Evolutionary conservation across 2,888 invertebrate species (phyloP).

Genomic region (Phyllotreta striolata): DNA sequence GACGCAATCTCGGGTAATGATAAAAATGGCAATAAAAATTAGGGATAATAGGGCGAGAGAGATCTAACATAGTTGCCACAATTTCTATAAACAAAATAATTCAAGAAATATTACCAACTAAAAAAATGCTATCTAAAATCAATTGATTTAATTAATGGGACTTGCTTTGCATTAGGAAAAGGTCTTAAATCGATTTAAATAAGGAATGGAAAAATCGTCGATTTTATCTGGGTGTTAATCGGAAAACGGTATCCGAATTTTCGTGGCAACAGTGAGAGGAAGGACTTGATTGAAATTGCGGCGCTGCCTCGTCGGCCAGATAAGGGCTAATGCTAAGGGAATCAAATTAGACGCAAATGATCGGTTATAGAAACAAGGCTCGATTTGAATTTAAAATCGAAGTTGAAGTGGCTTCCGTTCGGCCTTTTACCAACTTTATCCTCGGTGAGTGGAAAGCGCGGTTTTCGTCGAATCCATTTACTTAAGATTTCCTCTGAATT

Average conservation of each 20-base stretch:
- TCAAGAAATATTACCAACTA: conserved; percentile 30
- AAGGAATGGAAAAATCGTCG: neutral
- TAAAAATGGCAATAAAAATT: conserved; percentile 64
- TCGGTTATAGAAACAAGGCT: conserved; percentile 66
- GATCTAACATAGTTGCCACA: conserved; percentile 20
- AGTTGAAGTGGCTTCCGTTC: conserved; percentile 54
- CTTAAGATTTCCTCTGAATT: conserved; percentile 34
- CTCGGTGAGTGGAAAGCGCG: conserved; percentile 57
- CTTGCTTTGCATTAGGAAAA: too few relatives aligned
- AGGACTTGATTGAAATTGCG: conserved; percentile 46
- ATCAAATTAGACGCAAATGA: conserved; percentile 73
- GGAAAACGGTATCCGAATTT: conserved; percentile 1
- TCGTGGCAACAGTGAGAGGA: conserved; percentile 29
- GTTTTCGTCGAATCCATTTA: conserved; percentile 57
- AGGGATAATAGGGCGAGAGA: conserved; percentile 58
- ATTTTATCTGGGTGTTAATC: neutral
- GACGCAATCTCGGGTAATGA: conserved; percentile 62
- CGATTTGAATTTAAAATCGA: conserved; percentile 60
- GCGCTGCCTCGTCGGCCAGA: conserved; percentile 49
- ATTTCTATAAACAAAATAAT: conserved; percentile 37
- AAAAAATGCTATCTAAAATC: conserved; percentile 20
- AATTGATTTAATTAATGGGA: neutral
- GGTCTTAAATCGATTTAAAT: too few relatives aligned
- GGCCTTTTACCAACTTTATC: conserved; percentile 55
- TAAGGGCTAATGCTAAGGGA: conserved; percentile 59